Evolutionary conservation across 2,797 vertebrate species (phyloP), one percentile per base, ranked within the genome.

Genomic region (Miichthys miiuy): DNA sequence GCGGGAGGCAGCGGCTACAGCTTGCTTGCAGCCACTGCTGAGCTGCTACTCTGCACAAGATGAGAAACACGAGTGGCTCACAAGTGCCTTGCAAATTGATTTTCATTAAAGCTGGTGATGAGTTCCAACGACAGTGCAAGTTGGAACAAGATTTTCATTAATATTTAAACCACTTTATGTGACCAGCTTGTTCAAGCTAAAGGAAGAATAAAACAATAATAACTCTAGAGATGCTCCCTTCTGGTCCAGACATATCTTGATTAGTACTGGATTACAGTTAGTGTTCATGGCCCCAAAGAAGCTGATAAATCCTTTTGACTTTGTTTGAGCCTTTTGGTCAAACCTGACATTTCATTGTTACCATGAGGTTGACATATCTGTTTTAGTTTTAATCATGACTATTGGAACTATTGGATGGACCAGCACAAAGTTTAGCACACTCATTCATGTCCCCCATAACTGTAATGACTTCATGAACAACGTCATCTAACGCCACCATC

Each of bases 1-100:
- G 52, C 42, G 44, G 64, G 78, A 57, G 57, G 65, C 81, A 48
- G 65, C 13, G 30, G 64, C 66, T 77, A 4, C 46, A 76, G 85
- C 44, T 34, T 18, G 46, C 64, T 77, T 72, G 41, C 27, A 57
- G 14, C 54, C 25, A 11, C 14, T 57, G 61, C 54, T 63, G 48
- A 73, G 46, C 56, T 66, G 34, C 67, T 44, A 11, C 47, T 51
- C 50, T n/a, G 50, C 54, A 69, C 41, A 44, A 60, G 17, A 67
- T 25, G 47, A 68, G 11, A 60, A 25, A 25, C 41, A 63, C 6
- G 7, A 56, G 44, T 17, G 18, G 47, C 9, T 57, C 65, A 25
- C 30, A 56, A 54, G 34, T 17, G 23, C 34, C 55, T 8, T 18
- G 13, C 18, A 62, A 42, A 68, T 1, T 18, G 64, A 30, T 74